Percentiles rank a stretch among this genome's conserved stretches.
Conservation (phyloP, 2,888 invertebrate species). For the Acleris laterana region DNA sequence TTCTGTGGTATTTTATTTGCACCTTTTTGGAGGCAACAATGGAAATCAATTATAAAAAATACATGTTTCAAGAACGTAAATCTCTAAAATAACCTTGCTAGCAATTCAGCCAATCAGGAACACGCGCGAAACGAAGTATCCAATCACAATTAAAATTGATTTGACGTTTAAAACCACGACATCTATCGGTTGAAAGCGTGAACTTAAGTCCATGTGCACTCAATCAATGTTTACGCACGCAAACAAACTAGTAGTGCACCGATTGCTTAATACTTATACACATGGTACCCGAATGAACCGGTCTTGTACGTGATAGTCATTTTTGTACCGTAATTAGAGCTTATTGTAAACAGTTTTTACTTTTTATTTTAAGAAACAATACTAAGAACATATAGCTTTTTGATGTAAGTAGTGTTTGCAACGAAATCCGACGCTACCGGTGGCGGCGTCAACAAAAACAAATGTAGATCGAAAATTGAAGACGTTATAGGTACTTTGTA, state of each 20-base stretch:
- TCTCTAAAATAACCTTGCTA: constrained; percentile 3
- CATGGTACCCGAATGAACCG: not conserved
- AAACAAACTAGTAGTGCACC: not conserved
- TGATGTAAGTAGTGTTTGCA: not conserved
- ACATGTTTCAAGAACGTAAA: not conserved
- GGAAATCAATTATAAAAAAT: not conserved
- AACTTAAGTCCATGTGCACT: not conserved
- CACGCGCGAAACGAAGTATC: not conserved
- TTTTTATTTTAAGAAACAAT: not conserved
- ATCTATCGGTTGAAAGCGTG: not conserved
- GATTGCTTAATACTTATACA: not conserved
- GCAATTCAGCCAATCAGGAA: constrained; percentile 1
- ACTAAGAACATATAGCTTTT: not conserved
- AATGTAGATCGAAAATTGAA: not conserved
- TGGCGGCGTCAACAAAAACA: not conserved
- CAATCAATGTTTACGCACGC: not conserved
- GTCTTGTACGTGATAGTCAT: not conserved
- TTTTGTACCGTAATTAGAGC: not conserved
- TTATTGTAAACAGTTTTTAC: not conserved
- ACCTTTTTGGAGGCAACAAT: not conserved
- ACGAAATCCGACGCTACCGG: not conserved
- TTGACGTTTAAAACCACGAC: not conserved
- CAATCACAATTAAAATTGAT: not conserved
- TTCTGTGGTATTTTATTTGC: constrained; percentile 11
- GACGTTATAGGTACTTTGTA: not conserved